Evolutionary conservation across 2,888 invertebrate genomes (phyloP).

Genomic region (Unio pictorum): DNA sequence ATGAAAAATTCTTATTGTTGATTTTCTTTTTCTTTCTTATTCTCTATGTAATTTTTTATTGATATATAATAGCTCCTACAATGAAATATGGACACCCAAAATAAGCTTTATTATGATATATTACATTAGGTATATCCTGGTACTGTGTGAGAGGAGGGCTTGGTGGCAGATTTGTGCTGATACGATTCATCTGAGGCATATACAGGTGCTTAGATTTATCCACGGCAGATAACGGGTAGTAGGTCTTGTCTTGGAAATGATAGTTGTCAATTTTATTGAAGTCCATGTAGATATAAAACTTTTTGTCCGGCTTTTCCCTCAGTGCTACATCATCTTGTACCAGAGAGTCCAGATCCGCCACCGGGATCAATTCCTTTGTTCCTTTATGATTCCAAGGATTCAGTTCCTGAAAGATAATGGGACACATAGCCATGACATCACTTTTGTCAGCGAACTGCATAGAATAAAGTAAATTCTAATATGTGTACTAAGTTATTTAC

Average conservation of each 20-base stretch:
- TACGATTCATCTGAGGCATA: conserved; percentile 89
- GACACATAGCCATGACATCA: neutral
- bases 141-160: conserved; percentile 82
- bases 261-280: conserved; percentile 89
- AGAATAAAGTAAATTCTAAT: too few species aligned
- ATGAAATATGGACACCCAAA: too few species aligned
- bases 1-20: too few species aligned
- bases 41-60: too few species aligned
- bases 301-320: conserved; percentile 77
- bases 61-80: too few species aligned
- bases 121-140: conserved; percentile 75
- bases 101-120: neutral
- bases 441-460: too few species aligned
- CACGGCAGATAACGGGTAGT: conserved; percentile 75
- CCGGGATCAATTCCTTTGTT: conserved; percentile 68
- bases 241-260: conserved; percentile 81
- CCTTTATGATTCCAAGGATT: conserved; percentile 85
- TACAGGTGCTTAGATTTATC: conserved; percentile 76
- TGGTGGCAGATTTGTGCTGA: conserved; percentile 81
- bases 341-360: conserved; percentile 57
- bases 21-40: too few species aligned
- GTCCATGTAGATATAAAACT: conserved; percentile 89
- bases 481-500: too few species aligned
- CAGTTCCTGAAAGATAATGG: conserved; percentile 68
- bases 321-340: conserved; percentile 74